Percentiles rank a stretch among this genome's conserved stretches.
Evolutionary conservation across 2,888 invertebrate species (phyloP).

Genomic region (Caenorhabditis sulstoni): DNA sequence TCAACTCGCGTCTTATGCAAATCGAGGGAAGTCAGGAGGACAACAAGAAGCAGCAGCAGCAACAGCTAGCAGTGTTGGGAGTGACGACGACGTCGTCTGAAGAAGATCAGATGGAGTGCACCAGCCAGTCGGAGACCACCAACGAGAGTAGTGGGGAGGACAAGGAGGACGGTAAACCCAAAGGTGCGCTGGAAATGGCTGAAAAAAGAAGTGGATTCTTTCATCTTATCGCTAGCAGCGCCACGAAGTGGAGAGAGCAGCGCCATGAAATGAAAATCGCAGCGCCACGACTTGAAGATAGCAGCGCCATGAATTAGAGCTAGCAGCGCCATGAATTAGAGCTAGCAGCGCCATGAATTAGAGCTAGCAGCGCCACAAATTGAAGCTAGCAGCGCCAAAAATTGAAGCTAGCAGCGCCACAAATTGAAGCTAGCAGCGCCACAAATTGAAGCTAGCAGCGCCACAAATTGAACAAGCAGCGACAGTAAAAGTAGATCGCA

Average conservation of each 20-base stretch:
- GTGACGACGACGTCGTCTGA: slow-evolving; percentile 39
- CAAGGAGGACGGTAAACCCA: slow-evolving; percentile 56
- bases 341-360: too few relatives aligned
- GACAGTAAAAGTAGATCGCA: too few relatives aligned
- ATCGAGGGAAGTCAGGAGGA: slow-evolving; percentile 59
- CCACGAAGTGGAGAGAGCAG: too few relatives aligned
- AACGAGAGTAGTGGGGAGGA: slow-evolving; percentile 61
- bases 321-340: too few relatives aligned
- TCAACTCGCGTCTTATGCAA: slow-evolving; percentile 69
- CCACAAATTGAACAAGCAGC: too few relatives aligned
- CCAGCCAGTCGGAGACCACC: slow-evolving; percentile 59
- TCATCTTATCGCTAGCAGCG: neutral
- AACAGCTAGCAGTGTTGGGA: neutral
- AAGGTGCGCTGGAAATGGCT: slow-evolving; percentile 24
- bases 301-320: too few relatives aligned
- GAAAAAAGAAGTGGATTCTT: neutral
- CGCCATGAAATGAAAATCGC: too few relatives aligned
- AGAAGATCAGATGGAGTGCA: slow-evolving; percentile 59
- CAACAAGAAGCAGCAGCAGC: neutral
- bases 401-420: neutral
- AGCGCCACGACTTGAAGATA: too few relatives aligned
- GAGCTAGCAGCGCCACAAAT: too few relatives aligned
- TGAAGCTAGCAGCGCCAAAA: too few relatives aligned
- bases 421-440: too few relatives aligned
- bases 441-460: too few relatives aligned